Evolutionary conservation across 2,888 invertebrate species (phyloP).

Genomic region (Scrobipalpa atriplicella): DNA sequence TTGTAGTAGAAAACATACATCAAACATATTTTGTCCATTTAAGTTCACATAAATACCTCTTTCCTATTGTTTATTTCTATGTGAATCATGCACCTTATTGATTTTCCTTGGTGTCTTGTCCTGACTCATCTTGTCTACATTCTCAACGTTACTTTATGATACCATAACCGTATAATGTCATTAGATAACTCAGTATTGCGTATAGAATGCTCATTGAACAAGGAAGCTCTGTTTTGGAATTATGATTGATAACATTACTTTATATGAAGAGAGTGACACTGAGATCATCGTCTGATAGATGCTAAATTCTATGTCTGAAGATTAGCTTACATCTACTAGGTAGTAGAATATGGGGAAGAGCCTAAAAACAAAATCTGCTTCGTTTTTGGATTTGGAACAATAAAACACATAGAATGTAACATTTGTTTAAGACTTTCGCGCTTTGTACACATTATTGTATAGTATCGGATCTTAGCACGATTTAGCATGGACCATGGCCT

Average conservation of each 20-base stretch:
- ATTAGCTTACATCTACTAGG: too few species aligned
- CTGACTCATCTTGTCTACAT: slow-evolving; percentile 14
- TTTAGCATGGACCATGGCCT: too few species aligned
- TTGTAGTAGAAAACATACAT: too few species aligned
- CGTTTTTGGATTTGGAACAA: background rate
- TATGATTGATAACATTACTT: background rate
- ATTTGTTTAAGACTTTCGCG: too few species aligned
- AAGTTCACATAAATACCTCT: background rate
- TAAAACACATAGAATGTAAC: background rate
- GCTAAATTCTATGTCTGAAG: too few species aligned
- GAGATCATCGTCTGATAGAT: background rate
- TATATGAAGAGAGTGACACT: background rate
- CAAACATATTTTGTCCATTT: background rate
- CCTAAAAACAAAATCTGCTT: too few species aligned
- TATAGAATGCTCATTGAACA: slow-evolving; percentile 1
- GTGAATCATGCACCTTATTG: slow-evolving; percentile 9
- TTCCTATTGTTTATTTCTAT: background rate
- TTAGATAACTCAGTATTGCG: background rate
- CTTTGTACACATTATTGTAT: too few species aligned
- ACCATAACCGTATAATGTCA: background rate
- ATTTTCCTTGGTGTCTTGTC: slow-evolving; percentile 1
- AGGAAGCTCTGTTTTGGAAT: slow-evolving; percentile 10
- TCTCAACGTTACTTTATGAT: background rate
- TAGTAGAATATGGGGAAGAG: too few species aligned
- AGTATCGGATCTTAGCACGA: too few species aligned